Percentiles rank a stretch among this genome's conserved stretches.
phyloP scores from a whole-genome alignment of 1,140 invertebrate genomes.

The Melipona quadrifasciata region DNA sequence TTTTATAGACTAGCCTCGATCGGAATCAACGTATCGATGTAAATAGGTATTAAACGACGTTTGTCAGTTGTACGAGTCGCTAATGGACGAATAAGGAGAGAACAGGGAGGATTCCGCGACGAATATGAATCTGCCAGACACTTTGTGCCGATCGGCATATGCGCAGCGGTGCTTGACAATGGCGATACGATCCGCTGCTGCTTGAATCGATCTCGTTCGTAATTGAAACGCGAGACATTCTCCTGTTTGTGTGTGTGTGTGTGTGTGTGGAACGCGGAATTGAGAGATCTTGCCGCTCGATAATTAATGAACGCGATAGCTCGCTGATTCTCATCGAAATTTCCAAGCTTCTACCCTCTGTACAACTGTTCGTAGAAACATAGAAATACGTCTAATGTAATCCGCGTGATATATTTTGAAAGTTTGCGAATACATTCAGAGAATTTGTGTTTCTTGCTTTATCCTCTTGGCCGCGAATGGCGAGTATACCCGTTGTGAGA shows the following conservation, averaged over 20 bases:
- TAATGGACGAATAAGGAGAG: background rate
- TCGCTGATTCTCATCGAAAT: background rate
- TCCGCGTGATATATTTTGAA: too few species aligned
- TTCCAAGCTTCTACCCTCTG: background rate
- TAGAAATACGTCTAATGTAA: background rate
- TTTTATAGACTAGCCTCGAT: too few species aligned
- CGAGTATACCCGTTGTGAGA: too few species aligned
- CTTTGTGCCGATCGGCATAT: slow-evolving; percentile 32
- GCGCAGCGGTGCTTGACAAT: slow-evolving; percentile 29
- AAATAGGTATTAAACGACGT: background rate
- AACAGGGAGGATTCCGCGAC: background rate
- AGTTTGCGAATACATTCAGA: background rate
- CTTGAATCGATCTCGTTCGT: slow-evolving; percentile 35
- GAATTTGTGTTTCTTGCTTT: background rate
- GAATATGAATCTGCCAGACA: slow-evolving; percentile 24
- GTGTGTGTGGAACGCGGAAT: background rate
- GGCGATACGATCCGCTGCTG: slow-evolving; percentile 10
- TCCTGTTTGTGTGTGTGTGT: background rate
- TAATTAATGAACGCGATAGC: slow-evolving; percentile 13
- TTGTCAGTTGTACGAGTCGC: slow-evolving; percentile 12
- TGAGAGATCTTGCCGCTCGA: background rate
- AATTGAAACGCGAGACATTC: slow-evolving; percentile 35
- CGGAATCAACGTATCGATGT: background rate
- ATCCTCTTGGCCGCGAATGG: too few species aligned
- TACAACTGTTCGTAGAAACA: background rate